Percentiles rank a stretch among this genome's conserved stretches.
phyloP scores from a whole-genome alignment of 2,888 invertebrate genomes.

The Cabera pusaria region DNA sequence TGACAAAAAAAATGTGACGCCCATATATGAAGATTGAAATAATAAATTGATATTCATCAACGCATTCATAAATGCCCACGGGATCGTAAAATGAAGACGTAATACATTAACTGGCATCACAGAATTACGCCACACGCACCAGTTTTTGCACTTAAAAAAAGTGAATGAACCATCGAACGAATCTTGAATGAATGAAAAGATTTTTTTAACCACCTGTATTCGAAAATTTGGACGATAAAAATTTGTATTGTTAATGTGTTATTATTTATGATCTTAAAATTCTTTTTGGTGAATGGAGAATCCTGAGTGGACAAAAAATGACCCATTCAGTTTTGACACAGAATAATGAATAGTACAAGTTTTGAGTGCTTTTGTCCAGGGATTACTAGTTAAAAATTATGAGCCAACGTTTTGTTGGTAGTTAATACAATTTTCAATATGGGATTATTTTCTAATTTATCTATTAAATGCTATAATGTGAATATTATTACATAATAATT shows the following conservation, averaged over 20 bases:
- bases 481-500: too few relatives aligned
- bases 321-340: slow-evolving; percentile 37
- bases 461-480: too few relatives aligned
- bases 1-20: slow-evolving; percentile 17
- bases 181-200: slow-evolving; percentile 57
- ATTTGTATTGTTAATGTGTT: slow-evolving; percentile 71
- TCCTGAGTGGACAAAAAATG: slow-evolving; percentile 30
- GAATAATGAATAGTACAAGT: too few relatives aligned
- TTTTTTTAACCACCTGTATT: slow-evolving; percentile 64
- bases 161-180: slow-evolving; percentile 45
- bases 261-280: slow-evolving; percentile 66
- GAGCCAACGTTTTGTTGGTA: too few relatives aligned
- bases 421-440: too few relatives aligned
- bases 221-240: slow-evolving; percentile 63
- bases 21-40: slow-evolving; percentile 38
- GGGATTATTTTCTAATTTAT: too few relatives aligned
- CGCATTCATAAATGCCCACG: slow-evolving; percentile 64
- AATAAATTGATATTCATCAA: slow-evolving; percentile 57
- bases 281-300: slow-evolving; percentile 42
- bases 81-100: slow-evolving; percentile 66
- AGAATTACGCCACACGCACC: slow-evolving; percentile 12
- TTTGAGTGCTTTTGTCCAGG: slow-evolving; percentile 36
- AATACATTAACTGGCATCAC: slow-evolving; percentile 10
- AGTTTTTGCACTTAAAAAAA: slow-evolving; percentile 51
- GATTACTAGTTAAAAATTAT: slow-evolving; percentile 11